A percentile compares a stretch with the other conserved stretches of the same genome.
Evolutionary conservation across 2,113 vertebrate genomes (phyloP).

Genomic region (Cepphus grylle): DNA sequence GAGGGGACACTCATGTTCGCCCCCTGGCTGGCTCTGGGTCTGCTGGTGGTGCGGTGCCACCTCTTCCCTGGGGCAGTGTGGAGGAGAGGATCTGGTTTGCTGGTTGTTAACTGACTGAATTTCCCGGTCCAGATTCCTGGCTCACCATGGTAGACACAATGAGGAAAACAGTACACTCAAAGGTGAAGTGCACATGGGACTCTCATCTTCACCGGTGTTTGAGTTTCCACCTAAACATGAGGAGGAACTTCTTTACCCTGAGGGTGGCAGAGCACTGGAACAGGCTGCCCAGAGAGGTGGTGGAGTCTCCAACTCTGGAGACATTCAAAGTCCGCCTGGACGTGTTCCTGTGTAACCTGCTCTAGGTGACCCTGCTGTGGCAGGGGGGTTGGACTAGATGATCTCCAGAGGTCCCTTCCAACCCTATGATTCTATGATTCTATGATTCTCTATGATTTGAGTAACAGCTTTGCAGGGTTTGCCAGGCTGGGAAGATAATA

Average conservation of each 20-base stretch:
- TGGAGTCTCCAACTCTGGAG: no score
- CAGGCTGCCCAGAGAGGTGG: no score
- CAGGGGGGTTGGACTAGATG: no score
- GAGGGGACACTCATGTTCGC: not conserved
- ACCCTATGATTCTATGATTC: no score
- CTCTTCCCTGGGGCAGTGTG: not conserved
- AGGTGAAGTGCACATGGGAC: not conserved
- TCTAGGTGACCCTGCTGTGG: no score
- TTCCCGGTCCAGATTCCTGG: not conserved
- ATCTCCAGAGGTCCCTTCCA: no score
- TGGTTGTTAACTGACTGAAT: not conserved
- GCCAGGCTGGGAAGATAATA: not conserved
- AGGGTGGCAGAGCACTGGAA: no score
- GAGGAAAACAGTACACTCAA: not conserved
- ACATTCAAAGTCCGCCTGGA: no score
- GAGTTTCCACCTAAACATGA: no score
- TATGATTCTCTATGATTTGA: no score
- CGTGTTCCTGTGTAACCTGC: no score
- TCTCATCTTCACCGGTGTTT: not conserved
- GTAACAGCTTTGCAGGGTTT: not conserved
- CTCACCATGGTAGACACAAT: not conserved
- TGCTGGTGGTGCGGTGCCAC: not conserved
- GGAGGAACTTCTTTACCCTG: no score
- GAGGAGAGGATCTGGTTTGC: not conserved
- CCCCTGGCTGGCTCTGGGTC: not conserved